Base-by-base conservation (phyloP, 2,113 vertebrate species). In the Piaya cayana region DNA sequence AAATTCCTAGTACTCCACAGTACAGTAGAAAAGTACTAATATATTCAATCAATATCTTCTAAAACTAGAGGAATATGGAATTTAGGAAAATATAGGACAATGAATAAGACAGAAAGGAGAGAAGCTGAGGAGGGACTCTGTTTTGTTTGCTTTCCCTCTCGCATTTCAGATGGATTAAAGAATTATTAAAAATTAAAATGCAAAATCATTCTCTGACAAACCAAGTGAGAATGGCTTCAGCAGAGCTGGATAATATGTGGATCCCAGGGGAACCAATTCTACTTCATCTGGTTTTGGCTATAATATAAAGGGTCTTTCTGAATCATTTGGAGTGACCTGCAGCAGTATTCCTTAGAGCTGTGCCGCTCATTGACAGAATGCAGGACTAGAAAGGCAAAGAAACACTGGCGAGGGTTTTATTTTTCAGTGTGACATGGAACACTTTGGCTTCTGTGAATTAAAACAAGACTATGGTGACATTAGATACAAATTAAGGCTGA, bases 121-220 rank as follows among this genome's bases (percentile, higher is more conserved):
- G 27, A 55, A 78, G 23, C 11, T 49, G 63, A 2, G 5, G 64
- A 81, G 60, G 56, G 80, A 88, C 78, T 90, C 52, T 55, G 7
- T 65, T 88, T 80, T 94, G 71, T 94, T 97, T 95, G 37, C 34
- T 88, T 5, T 81, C 50, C 49, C n/a, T 94, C 59, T 32, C 37
- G 49, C 29, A 19, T 68, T 94, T 93, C 79, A 84, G 64, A 86
- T 68, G 60, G 82, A 95, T 93, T 95, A 94, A 94, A 93, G 82
- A 88, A 93, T 70, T 96, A 94, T 94, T 96, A 95, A 94, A 94
- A 93, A 94, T 96, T 93, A 94, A 96, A 96, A 95, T 95, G 82
- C 64, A 72, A 81, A 96, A 83, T 90, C 88, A 71, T 56, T 94
- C 76, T 90, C 79, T 86, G 88, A 70, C 21, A 94, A 82, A 88